phyloP scores from a whole-genome alignment of 30 jellyfish, hydroid and myxozoan species.

The Morbakka virulenta region DNA sequence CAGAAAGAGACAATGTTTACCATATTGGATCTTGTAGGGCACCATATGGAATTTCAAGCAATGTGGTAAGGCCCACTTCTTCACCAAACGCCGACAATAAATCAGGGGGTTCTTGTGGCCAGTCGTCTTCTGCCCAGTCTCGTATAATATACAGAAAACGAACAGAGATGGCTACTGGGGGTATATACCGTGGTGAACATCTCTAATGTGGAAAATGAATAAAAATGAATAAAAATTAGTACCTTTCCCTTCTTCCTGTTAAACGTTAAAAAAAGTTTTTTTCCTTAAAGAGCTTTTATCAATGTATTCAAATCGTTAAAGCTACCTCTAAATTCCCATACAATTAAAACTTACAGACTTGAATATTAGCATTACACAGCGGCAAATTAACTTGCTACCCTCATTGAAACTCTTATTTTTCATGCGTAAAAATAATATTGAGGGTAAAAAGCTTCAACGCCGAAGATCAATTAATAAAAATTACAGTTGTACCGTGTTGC shows the following conservation, averaged over 20 bases:
- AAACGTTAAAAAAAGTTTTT: no score
- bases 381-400: no score
- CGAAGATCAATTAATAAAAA: no score
- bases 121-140: slow-evolving; percentile 66
- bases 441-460: no score
- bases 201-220: slow-evolving; percentile 13
- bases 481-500: no score
- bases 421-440: no score
- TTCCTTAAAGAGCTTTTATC: no score
- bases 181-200: slow-evolving; percentile 15
- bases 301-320: neutral
- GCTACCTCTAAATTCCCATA: neutral
- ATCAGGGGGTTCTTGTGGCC: slow-evolving; percentile 77
- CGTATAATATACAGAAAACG: slow-evolving; percentile 76
- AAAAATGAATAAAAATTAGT: no score
- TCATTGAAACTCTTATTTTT: no score
- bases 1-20: slow-evolving; percentile 35
- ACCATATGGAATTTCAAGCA: slow-evolving; percentile 76
- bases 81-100: slow-evolving; percentile 28
- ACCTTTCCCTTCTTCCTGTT: no score
- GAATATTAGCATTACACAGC: no score
- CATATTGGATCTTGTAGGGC: slow-evolving; percentile 93
- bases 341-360: neutral
- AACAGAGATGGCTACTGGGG: slow-evolving; percentile 58
- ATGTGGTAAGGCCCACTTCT: slow-evolving; percentile 44